These are phyloP conservation scores for Ormyrus rosae DNA, from an alignment of 2,888 invertebrate genomes.

Conservation along the genomic window DNA sequence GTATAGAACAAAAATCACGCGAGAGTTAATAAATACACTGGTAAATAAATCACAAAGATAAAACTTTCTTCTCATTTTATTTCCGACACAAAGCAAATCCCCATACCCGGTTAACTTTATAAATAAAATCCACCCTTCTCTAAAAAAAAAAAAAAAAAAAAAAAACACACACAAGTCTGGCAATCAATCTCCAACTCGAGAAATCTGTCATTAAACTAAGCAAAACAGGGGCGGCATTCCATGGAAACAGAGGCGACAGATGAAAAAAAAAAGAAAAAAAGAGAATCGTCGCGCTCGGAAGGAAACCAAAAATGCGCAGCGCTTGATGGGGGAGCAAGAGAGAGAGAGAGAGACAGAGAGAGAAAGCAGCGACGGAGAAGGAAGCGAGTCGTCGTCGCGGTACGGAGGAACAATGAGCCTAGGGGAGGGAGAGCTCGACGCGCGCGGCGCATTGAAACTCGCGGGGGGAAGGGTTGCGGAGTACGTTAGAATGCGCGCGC, in stretches of 20 bases:
- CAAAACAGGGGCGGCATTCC: neutral
- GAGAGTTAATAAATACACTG: too few species aligned
- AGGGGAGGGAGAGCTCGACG: slow-evolving; percentile 18
- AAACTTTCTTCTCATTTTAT: too few species aligned
- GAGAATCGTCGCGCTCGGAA: neutral
- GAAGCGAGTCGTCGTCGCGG: slow-evolving; percentile 46
- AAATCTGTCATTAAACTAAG: neutral
- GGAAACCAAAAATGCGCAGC: slow-evolving; percentile 23
- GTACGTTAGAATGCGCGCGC: slow-evolving; percentile 15
- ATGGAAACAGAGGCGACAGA: neutral
- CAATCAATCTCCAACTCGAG: neutral
- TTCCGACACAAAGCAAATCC: too few species aligned
- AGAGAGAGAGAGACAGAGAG: neutral
- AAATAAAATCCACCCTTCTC: too few species aligned
- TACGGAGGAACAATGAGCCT: slow-evolving; percentile 51
- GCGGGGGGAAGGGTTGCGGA: neutral
- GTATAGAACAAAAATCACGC: too few species aligned
- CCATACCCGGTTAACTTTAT: too few species aligned
- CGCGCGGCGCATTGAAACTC: neutral
- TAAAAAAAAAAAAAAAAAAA: too few species aligned
- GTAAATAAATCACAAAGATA: too few species aligned
- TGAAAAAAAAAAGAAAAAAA: slow-evolving; percentile 1
- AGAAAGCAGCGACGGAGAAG: slow-evolving; percentile 14
- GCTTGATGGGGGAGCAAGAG: neutral
- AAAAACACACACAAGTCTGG: too few species aligned